Evolutionary conservation across 2,888 invertebrate species (phyloP), one percentile per base, ranked within the genome.

Genomic region (Lasioglossum figueresi): DNA sequence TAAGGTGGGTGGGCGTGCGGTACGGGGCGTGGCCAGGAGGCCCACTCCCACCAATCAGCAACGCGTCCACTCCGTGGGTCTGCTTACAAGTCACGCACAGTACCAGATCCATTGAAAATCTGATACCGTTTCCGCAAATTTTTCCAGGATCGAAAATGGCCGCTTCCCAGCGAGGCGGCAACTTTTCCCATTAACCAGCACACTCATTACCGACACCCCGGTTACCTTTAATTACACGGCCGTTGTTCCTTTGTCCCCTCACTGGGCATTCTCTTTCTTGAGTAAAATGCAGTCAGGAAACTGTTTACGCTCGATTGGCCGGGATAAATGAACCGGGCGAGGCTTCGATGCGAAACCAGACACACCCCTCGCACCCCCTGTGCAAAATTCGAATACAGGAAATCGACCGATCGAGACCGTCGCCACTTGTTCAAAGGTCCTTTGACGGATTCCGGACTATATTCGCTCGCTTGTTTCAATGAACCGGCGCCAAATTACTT

Each of bases 371-470:
- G 14, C 27, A 4, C 4, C 48, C 43, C 34, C 45, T n/a, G 52
- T 63, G 87, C n/a, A 85, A 83, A 88, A 88, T 90, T 83, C 85
- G 82, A 88, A 90, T 80, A 71, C 83, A 76, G 90, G 86, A 90
- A 85, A 82, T 83, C 83, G 84, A 71, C 63, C 80, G 79, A 82
- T 82, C 76, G 79, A 43, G 56, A 70, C 37, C 27, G 16, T 8
- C 68, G n/a, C 45, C 56, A 45, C 31, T 75, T 59, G 34, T 59
- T 19, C 34, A 27, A 37, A 48, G 48, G n/a, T n/a, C 66, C 75
- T 66, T 48, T 75, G 72, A 78, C 63, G 27, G 74, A 80, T 63
- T 43, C 52, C 23, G 40, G 40, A n/a, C n/a, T 52, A 79, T 79
- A 85, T 78, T 86, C 68, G 79, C 73, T 86, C 75, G 66, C 59